These are phyloP conservation scores for Coreoperca whiteheadi DNA, from an alignment of 2,113 vertebrate genomes.

Conservation along the genomic window DNA sequence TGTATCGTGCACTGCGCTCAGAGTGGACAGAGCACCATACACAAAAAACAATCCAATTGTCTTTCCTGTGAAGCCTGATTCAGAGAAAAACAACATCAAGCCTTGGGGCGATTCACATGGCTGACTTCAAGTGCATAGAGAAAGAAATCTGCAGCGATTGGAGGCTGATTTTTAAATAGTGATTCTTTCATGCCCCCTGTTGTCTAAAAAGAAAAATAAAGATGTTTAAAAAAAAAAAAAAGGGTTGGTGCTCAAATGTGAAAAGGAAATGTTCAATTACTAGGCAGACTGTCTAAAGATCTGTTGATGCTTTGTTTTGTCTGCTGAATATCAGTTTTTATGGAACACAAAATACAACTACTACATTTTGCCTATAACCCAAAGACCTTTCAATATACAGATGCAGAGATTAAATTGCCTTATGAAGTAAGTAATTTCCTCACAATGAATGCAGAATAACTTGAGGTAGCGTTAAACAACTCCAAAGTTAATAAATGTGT, in stretches of 20 bases:
- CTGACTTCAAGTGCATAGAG: constrained; percentile 71
- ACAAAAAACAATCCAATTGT: constrained; percentile 57
- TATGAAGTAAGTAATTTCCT: not conserved
- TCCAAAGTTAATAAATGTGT: not conserved
- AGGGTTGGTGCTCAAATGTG: not conserved
- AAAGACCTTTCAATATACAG: not conserved
- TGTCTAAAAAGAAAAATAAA: constrained; percentile 25
- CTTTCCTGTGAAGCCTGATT: constrained; percentile 59
- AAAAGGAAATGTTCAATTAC: too few species aligned
- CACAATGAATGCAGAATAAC: not conserved
- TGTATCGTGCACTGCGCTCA: constrained; percentile 15
- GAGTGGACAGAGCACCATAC: not conserved
- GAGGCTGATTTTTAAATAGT: constrained; percentile 11
- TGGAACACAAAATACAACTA: not conserved
- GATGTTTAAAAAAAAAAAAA: not conserved
- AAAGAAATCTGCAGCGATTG: constrained; percentile 8
- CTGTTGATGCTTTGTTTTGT: not conserved
- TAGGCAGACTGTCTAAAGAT: too few species aligned
- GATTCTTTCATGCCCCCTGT: constrained; percentile 60
- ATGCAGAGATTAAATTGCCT: not conserved
- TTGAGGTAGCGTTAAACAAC: too few species aligned
- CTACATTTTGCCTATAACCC: not conserved
- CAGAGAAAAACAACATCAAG: constrained; percentile 61
- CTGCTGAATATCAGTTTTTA: not conserved
- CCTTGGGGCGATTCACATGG: constrained; percentile 60